Conservation (phyloP, 30 jellyfish, hydroid and myxozoan genomes). For the Haliclystus octoradiatus region DNA sequence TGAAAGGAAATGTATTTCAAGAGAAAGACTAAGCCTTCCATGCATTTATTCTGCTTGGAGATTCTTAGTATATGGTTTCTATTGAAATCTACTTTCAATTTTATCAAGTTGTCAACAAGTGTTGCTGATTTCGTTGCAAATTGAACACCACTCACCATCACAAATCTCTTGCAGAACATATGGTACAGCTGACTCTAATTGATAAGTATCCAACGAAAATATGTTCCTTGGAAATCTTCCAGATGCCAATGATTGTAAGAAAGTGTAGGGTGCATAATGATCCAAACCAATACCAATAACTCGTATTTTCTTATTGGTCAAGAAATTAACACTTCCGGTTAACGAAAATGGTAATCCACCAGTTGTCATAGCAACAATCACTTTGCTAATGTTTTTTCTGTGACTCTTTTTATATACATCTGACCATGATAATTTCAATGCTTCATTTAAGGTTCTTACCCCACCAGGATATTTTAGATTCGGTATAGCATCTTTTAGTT, state of each 20-base stretch:
- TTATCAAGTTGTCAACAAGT: no score
- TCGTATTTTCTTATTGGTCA: constrained; percentile 77
- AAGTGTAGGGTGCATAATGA: constrained; percentile 59
- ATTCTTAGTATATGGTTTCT: no score
- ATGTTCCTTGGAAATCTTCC: constrained; percentile 81
- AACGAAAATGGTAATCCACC: constrained; percentile 84
- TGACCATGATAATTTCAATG: constrained; percentile 81
- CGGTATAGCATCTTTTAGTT: constrained; percentile 22
- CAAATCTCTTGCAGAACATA: constrained; percentile 74
- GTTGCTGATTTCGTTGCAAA: no score
- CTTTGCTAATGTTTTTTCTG: constrained; percentile 53
- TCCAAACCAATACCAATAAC: constrained; percentile 86
- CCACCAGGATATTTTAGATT: constrained; percentile 77
- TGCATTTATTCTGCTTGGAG: no score
- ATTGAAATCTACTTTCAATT: no score
- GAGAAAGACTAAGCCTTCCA: no score
- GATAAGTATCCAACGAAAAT: constrained; percentile 71
- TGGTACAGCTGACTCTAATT: constrained; percentile 65
- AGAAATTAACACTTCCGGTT: constrained; percentile 73
- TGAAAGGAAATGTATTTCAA: no score
- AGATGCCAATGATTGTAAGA: constrained; percentile 71
- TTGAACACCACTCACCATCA: no score
- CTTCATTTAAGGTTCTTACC: constrained; percentile 70
- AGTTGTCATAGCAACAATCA: constrained; percentile 65
- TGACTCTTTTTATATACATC: constrained; percentile 60